phyloP scores from a whole-genome alignment of 2,113 vertebrate species.

The Coptodon rendalli region DNA sequence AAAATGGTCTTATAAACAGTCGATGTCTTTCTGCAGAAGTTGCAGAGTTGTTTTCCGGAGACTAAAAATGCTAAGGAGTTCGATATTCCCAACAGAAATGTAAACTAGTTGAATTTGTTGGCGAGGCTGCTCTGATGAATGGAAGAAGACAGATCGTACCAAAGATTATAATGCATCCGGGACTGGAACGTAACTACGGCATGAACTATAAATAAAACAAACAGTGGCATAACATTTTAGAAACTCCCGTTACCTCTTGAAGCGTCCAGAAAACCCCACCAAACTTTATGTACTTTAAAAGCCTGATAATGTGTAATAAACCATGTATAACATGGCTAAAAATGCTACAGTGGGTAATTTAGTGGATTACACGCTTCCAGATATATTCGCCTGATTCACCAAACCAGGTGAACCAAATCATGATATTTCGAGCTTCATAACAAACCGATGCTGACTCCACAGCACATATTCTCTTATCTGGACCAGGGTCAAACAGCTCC shows the following conservation, averaged over 20 bases:
- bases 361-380: neutral
- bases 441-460: slow-evolving; percentile 32
- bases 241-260: neutral
- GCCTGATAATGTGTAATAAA: neutral
- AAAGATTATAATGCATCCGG: neutral
- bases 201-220: neutral
- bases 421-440: slow-evolving; percentile 7
- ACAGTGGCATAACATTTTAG: neutral
- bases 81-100: slow-evolving; percentile 56
- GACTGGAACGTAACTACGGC: neutral
- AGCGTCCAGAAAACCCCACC: fast-evolving
- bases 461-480: slow-evolving; percentile 2
- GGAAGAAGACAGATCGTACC: neutral
- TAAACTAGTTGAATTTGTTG: slow-evolving; percentile 51
- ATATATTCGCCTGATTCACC: neutral
- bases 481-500: slow-evolving; percentile 53
- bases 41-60: slow-evolving; percentile 56
- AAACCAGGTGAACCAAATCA: neutral
- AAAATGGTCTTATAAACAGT: slow-evolving; percentile 64
- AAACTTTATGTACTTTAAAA: neutral
- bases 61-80: slow-evolving; percentile 47
- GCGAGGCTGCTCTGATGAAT: slow-evolving; percentile 19
- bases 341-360: neutral
- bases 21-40: slow-evolving; percentile 55
- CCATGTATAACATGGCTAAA: neutral